Evolutionary conservation across 2,797 vertebrate genomes (phyloP).

Genomic region (Eidolon dupreanum): DNA sequence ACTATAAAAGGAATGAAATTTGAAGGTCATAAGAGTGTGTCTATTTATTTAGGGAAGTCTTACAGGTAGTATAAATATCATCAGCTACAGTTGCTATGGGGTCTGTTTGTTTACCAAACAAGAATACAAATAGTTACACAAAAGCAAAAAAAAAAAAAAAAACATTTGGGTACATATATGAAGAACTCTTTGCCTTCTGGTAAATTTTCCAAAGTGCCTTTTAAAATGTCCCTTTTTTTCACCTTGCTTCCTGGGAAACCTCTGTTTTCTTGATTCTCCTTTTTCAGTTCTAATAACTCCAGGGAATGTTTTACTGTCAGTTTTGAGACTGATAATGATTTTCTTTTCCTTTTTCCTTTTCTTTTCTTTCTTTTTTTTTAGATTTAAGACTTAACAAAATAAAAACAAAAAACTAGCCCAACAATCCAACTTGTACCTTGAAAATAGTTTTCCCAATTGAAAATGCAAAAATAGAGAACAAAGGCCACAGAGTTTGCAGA

Average conservation of each 20-base stretch:
- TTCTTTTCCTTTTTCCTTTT: not conserved
- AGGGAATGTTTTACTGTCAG: not conserved
- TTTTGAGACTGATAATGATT: not conserved
- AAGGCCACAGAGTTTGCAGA: not conserved
- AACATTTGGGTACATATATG: conserved; percentile 73
- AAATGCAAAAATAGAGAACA: not conserved
- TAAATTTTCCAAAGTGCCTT: conserved; percentile 35
- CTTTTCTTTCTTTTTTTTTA: no score
- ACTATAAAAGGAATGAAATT: conserved; percentile 78
- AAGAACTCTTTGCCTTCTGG: conserved; percentile 50
- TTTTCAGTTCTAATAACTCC: not conserved
- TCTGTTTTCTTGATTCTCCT: not conserved
- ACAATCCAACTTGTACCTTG: not conserved
- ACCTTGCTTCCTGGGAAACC: not conserved
- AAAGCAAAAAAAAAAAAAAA: conserved; percentile 83
- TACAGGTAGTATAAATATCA: conserved; percentile 87
- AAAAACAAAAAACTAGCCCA: not conserved
- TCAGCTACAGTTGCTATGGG: conserved; percentile 82
- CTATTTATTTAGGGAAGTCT: conserved; percentile 84
- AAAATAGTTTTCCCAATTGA: not conserved
- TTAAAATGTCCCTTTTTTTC: not conserved
- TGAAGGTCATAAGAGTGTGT: conserved; percentile 79
- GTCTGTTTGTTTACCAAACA: conserved; percentile 85
- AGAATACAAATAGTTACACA: conserved; percentile 84
- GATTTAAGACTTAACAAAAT: no score